Base-by-base conservation (phyloP, 2,888 invertebrate species). In the Meteorus colon region DNA sequence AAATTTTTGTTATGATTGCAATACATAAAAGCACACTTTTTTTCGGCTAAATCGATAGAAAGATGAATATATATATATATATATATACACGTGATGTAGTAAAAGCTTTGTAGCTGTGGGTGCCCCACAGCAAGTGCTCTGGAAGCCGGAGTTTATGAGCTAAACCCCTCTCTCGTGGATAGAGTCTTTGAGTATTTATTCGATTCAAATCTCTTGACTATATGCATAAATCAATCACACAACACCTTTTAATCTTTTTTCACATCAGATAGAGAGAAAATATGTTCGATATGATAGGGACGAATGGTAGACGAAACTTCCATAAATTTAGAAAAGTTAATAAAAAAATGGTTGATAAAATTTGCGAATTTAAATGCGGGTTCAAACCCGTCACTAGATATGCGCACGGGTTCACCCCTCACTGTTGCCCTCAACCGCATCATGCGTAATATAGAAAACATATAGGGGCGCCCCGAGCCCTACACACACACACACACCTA, bases 81-180 rank as follows among this genome's bases (percentile, higher is more conserved):
- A 24, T 1, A 24, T 24, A 1, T 24, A 24, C 1, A 24, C 24
- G 24, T 24, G 1, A 24, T 24, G 24, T 24, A 24, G 24, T 24
- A 24, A 24, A 24, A 24, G 24, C 24, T 24, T 24, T 24, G 24
- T 14, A 31, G 16, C 1, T 6, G 14, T 5, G 12, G 2, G 62
- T 80, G 79, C 81, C 85, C 83, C 82, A 81, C 80, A 75, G 81
- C 81, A 76, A 80, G 78, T 77, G 78, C 79, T 80, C 82, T 74
- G 81, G 83, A 83, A 83, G 80, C 83, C 78, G 82, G 82, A 86
- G 83, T 86, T 86, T 85, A 86, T 84, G 85, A 86, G 83, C 82
- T 84, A 82, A 84, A 82, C 82, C 84, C 84, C 84, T 81, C 63
- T 45, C 69, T 45, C 75, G 77, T 68, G 60, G 81, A 82, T 51